Percentiles rank a stretch among this genome's conserved stretches.
Conservation (phyloP, 1,140 invertebrate species). For the Harpegnathos saltator region DNA sequence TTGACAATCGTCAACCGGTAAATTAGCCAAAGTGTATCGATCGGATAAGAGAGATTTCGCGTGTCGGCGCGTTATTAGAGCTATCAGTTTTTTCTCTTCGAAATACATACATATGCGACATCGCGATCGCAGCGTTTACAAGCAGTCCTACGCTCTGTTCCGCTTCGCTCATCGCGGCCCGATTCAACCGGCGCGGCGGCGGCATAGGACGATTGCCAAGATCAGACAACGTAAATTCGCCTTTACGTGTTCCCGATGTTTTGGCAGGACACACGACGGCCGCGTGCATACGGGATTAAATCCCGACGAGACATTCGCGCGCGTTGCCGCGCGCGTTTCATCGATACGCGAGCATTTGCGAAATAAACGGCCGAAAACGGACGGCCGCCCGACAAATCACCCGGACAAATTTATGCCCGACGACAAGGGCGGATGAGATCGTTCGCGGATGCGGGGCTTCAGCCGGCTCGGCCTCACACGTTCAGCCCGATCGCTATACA, state of each 20-base stretch:
- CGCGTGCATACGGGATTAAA: constrained; percentile 40
- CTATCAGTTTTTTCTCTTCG: neutral
- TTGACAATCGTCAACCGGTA: neutral
- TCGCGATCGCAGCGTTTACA: no score
- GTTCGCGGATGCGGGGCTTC: constrained; percentile 2
- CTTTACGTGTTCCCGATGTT: constrained; percentile 26
- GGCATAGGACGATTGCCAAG: neutral
- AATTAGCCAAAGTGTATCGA: neutral
- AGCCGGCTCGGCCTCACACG: neutral
- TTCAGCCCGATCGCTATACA: constrained; percentile 20
- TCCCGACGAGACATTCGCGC: constrained; percentile 42
- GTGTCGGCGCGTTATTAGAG: neutral
- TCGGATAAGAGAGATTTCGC: neutral
- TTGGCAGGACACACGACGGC: constrained; percentile 24
- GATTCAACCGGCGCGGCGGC: neutral
- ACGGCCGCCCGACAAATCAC: constrained; percentile 52
- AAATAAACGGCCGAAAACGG: constrained; percentile 57
- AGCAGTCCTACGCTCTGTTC: no score
- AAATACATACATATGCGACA: no score
- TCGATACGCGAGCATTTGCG: constrained; percentile 48
- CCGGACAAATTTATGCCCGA: constrained; percentile 58
- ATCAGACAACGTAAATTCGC: neutral
- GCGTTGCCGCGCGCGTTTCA: constrained; percentile 40
- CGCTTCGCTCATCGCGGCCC: neutral
- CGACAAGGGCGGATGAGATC: constrained; percentile 47